phyloP scores from a whole-genome alignment of 2,797 vertebrate genomes.

The Macrochelys suwanniensis region DNA sequence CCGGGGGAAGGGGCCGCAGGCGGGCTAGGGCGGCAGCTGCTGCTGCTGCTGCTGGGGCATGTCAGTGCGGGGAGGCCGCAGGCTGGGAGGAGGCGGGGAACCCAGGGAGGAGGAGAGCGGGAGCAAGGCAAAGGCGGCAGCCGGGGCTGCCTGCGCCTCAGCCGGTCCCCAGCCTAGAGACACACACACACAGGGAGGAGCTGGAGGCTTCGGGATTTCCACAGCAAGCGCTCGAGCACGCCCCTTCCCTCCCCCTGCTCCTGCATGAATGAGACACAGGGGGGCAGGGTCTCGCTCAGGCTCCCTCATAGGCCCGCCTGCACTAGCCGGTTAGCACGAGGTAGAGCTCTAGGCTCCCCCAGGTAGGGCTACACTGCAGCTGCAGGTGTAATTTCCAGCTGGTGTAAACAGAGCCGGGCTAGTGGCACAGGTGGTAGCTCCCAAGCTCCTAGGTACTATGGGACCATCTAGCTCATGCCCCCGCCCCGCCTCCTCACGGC shows the following conservation, averaged over 20 bases:
- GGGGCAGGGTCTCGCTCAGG: not conserved
- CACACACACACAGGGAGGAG: constrained; percentile 70
- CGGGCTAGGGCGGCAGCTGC: constrained; percentile 45
- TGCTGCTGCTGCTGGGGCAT: constrained; percentile 72
- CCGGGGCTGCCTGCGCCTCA: constrained; percentile 19
- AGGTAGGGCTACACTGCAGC: too few species aligned
- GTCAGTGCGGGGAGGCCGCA: constrained; percentile 55
- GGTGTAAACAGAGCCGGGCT: too few species aligned
- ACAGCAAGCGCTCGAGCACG: constrained; percentile 25
- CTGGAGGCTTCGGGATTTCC: constrained; percentile 45
- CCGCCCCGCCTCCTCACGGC: too few species aligned
- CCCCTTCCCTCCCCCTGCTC: not conserved
- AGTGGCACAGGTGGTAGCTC: not conserved
- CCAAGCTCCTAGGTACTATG: too few species aligned
- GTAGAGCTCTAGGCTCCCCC: too few species aligned
- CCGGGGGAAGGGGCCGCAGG: not conserved
- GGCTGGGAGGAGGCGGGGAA: constrained; percentile 42
- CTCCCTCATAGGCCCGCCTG: too few species aligned
- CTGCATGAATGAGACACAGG: not conserved
- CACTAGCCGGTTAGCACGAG: too few species aligned
- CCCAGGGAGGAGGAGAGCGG: constrained; percentile 31
- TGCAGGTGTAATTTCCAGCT: not conserved
- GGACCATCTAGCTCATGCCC: too few species aligned
- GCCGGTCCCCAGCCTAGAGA: constrained; percentile 47
- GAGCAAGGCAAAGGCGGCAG: constrained; percentile 19